phyloP scores from a whole-genome alignment of 2,113 vertebrate genomes.

The Serilophus lunatus region DNA sequence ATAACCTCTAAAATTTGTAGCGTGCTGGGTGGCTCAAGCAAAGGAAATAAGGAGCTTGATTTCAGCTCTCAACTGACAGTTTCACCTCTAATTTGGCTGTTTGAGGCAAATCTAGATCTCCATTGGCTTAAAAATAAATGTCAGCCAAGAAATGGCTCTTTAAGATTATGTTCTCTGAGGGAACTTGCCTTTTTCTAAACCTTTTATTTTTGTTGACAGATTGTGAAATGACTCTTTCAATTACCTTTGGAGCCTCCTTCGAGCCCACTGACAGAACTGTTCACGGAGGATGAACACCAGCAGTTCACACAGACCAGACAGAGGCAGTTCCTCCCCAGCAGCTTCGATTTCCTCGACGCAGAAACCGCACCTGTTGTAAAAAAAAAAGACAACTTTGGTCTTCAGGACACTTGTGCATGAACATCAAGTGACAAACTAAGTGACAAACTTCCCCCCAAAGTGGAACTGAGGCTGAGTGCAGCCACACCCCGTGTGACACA shows the following conservation, averaged over 20 bases:
- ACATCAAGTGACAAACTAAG: not conserved
- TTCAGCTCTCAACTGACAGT: not conserved
- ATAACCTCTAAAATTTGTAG: not conserved
- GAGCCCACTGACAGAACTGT: not conserved
- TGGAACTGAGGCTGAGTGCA: not conserved
- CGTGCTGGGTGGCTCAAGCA: not conserved
- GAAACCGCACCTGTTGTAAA: not conserved
- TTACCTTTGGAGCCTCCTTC: not conserved
- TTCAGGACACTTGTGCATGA: not conserved
- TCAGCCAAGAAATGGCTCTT: not conserved
- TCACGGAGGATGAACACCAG: not conserved
- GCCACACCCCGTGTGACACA: not conserved
- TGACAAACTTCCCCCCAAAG: not conserved
- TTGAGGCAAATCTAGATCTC: not conserved
- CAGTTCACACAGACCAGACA: not conserved
- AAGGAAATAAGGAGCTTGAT: not conserved
- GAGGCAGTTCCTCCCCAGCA: not conserved
- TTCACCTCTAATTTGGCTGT: not conserved
- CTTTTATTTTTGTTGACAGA: not conserved
- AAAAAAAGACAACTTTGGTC: not conserved
- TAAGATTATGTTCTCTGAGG: not conserved
- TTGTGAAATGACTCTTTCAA: not conserved
- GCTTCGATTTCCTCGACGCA: fast-evolving
- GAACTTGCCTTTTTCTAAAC: not conserved
- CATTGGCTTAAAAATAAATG: not conserved